Base-by-base conservation (phyloP, 2,797 vertebrate genomes). In the Semotilus atromaculatus region DNA sequence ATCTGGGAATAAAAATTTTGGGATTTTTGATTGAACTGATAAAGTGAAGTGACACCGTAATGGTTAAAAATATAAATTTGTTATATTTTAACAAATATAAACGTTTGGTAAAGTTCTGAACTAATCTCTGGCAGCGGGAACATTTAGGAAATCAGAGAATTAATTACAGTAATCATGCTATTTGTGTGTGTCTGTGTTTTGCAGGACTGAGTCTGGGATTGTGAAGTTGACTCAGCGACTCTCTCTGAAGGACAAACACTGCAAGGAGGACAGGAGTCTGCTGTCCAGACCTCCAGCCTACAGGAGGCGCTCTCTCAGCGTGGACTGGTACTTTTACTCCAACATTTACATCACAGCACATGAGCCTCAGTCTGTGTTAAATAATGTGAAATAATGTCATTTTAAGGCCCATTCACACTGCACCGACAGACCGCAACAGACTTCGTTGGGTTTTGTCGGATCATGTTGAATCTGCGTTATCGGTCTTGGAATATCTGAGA, bases 211-310 rank as follows among this genome's bases (percentile, higher is more conserved):
- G 86, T 96, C 95, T 45, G 96, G 96, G 85, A 95, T 97, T 85
- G 95, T 95, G 90, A 97, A 94, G 90, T 95, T 97, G 87, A 97
- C 96, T 78, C 95, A 97, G 89, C 96, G 96, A 67, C 94, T 97
- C 58, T 97, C 96, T 6, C 92, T 97, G 86, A 97, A 97, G 90
- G 96, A 97, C 89, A 96, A 96, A 77, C 95, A 95, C 48, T 89
- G 93, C 85, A 97, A 97, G 91, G 92, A 94, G 84, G 95, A 96
- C 89, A 96, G 94, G 92, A 93, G 94, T 19, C 86, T 89, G 1
- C 81, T 64, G 4, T 94, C 95, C 89, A 85, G 95, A 91, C 94
- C 93, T 84, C 87, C 92, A 40, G 91, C 94, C 88, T 97, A 96
- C 93, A 94, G 96, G 91, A 94, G 96, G 93, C 94, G 97, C 87